A percentile compares a stretch with the other conserved stretches of the same genome.
Evolutionary conservation across 2,888 invertebrate genomes (phyloP).

Genomic region (Ennomos quercinarius): DNA sequence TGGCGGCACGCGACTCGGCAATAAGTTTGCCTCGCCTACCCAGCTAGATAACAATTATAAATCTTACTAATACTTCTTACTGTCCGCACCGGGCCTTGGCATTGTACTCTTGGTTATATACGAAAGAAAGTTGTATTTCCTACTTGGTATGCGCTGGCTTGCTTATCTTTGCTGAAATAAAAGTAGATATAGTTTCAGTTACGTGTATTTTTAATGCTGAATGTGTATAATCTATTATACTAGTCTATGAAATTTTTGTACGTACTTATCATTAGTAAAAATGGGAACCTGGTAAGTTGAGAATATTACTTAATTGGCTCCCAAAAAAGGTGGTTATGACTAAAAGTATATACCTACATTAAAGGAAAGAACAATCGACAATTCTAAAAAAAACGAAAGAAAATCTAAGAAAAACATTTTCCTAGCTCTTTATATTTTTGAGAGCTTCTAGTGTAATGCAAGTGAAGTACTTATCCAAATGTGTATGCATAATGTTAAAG

Average conservation of each 20-base stretch:
- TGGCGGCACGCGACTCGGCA: constrained; percentile 75
- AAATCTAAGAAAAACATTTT: too few species aligned
- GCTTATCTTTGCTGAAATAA: constrained; percentile 4
- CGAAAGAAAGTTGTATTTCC: constrained; percentile 23
- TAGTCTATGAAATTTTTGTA: too few species aligned
- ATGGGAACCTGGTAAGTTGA: too few species aligned
- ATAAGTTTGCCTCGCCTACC: constrained; percentile 78
- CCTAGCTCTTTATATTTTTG: background rate
- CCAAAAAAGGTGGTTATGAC: too few species aligned
- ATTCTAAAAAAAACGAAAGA: too few species aligned
- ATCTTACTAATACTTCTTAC: constrained; percentile 78
- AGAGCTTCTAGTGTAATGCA: background rate
- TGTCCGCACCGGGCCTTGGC: constrained; percentile 63
- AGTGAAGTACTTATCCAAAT: background rate
- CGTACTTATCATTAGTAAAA: too few species aligned
- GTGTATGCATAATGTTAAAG: constrained; percentile 44
- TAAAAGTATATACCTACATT: too few species aligned
- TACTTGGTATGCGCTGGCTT: constrained; percentile 5
- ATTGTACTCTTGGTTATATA: constrained; percentile 42
- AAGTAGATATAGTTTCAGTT: background rate
- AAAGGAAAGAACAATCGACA: too few species aligned
- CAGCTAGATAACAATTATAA: constrained; percentile 79
- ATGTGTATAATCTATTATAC: too few species aligned
- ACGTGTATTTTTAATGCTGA: too few species aligned
- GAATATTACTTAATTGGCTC: too few species aligned